Evolutionary conservation across 2,797 vertebrate species (phyloP), one percentile per base, ranked within the genome.

Genomic region (Diceros bicornis): DNA sequence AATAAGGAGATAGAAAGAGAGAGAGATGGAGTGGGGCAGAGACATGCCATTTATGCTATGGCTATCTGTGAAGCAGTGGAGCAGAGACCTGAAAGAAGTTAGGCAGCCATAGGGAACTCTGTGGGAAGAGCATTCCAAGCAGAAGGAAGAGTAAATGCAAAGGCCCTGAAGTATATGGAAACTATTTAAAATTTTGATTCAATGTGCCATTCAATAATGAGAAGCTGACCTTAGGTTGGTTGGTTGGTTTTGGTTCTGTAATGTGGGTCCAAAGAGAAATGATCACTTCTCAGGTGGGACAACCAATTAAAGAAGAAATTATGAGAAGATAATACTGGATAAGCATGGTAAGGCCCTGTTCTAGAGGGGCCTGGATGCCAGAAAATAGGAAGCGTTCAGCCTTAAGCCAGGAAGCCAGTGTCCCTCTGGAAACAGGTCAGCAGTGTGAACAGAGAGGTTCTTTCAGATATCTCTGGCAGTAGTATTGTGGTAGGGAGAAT

Each of bases 251-350:
- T 59, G 7, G 57, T 84, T 68, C 71, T 88, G 20, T 66, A 64
- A 77, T 84, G 37, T 89, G 34, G 52, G n/a, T 18, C 62, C 57
- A 32, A 89, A 89, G 47, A 96, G n/a, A 52, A 91, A 92, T 57
- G 66, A 78, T 37, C 61, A 78, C n/a, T 78, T 66, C 78, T 34
- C 32, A 59, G 61, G 47, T 27, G 77, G 55, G 88, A 57, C 32
- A 78, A 64, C 74, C 37, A 71, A 10, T 61, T 75, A 41, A 66
- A 68, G 57, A 72, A 85, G 64, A 88, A 89, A 79, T 94, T 52
- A 83, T 66, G 78, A 84, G 75, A 77, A 50, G 57, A 52, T 66
- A 68, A 79, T 79, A 23, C 47, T 91, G 21, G 32, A 41, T 84
- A 77, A 78, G 50, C 23, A 92, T 23, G 27, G 2, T 71, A 88